phyloP scores from a whole-genome alignment of 2,888 invertebrate genomes.

The Lithosia quadra region DNA sequence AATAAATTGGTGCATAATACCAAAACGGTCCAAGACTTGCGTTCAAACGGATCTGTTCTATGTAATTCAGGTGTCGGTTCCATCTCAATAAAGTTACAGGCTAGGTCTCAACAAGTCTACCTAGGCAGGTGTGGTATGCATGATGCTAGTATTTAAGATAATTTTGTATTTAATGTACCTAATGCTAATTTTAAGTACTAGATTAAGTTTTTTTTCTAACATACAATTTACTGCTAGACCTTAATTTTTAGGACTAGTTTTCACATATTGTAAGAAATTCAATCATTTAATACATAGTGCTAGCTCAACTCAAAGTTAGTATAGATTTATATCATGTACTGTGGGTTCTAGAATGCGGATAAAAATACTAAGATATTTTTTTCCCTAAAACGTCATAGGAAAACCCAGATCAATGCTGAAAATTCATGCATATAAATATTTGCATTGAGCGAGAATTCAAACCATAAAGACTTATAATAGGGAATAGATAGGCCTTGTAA shows the following conservation, averaged over 20 bases:
- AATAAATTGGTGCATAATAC: not conserved
- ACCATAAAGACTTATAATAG: no score
- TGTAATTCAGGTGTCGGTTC: conserved; percentile 29
- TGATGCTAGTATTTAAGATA: conserved; percentile 20
- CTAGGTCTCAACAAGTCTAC: conserved; percentile 17
- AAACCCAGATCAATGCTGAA: no score
- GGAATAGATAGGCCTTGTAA: not conserved
- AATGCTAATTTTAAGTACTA: conserved; percentile 8
- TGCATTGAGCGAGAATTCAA: no score
- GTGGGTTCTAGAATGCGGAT: no score
- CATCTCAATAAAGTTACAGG: conserved; percentile 30
- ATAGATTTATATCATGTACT: no score
- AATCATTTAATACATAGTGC: not conserved
- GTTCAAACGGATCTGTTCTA: conserved; percentile 21
- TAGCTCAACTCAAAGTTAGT: no score
- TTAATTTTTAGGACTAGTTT: not conserved
- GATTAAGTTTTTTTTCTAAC: not conserved
- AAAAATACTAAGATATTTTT: no score
- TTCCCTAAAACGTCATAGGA: no score
- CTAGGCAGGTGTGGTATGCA: conserved; percentile 42
- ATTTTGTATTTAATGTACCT: not conserved
- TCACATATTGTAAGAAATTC: not conserved
- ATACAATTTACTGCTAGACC: not conserved
- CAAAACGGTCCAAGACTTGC: not conserved
- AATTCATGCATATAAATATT: no score